phyloP scores from a whole-genome alignment of 2,888 invertebrate genomes.

The Monoplex corrugatus region DNA sequence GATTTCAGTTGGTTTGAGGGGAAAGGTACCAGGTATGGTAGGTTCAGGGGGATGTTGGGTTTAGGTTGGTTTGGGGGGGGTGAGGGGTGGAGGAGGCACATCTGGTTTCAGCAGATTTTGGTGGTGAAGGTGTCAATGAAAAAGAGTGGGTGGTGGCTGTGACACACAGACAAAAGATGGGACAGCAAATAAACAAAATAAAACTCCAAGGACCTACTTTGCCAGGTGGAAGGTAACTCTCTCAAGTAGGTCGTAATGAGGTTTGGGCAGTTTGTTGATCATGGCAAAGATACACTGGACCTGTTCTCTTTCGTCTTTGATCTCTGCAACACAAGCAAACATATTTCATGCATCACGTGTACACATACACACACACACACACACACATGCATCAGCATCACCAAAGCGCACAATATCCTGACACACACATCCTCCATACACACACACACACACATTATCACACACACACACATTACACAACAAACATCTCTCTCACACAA shows the following conservation, averaged over 20 bases:
- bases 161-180: neutral
- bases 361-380: neutral
- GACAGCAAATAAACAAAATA: neutral
- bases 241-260: slow-evolving; percentile 95
- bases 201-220: slow-evolving; percentile 81
- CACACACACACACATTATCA: neutral
- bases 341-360: neutral
- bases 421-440: no score
- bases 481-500: neutral
- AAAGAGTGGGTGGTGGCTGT: no score
- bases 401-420: no score
- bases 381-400: neutral
- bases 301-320: slow-evolving; percentile 90
- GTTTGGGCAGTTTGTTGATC: slow-evolving; percentile 92
- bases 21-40: no score
- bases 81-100: no score
- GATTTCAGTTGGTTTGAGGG: no score
- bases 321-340: slow-evolving; percentile 83
- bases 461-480: no score
- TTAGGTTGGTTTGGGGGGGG: no score
- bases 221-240: slow-evolving; percentile 95
- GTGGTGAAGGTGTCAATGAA: no score
- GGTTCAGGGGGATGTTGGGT: no score
- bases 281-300: slow-evolving; percentile 92
- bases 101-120: no score